Base-by-base conservation (phyloP, 1,140 invertebrate genomes). In the Gerris buenoi region DNA sequence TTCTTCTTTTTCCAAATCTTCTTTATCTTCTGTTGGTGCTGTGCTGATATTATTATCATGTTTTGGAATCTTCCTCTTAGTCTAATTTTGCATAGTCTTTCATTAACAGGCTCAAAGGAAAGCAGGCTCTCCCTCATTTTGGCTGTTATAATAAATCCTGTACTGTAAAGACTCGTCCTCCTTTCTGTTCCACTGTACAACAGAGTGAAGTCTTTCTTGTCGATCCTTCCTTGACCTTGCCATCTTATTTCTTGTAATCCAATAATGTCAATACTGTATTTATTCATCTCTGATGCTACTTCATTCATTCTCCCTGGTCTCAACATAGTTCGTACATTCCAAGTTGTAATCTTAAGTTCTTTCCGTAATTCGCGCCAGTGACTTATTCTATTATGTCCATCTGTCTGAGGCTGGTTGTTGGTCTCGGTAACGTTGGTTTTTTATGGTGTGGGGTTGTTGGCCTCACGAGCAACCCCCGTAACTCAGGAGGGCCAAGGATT, bases 41-140 rank as follows among this genome's bases (percentile, higher is more conserved):
- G n/a, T n/a, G n/a, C n/a, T n/a, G n/a, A n/a, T n/a, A n/a, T n/a
- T n/a, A n/a, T n/a, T n/a, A n/a, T n/a, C n/a, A n/a, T n/a, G n/a
- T n/a, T n/a, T n/a, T n/a, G n/a, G n/a, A n/a, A n/a, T n/a, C n/a
- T n/a, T n/a, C n/a, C n/a, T n/a, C n/a, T n/a, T n/a, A n/a, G n/a
- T n/a, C n/a, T n/a, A 23, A 68, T 64, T 65, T n/a, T 64, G 25
- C 68, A 69, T 60, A 69, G 5, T 33, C 60, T 68, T n/a, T 69
- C 63, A 64, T 60, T 65, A 5, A 69, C 61, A 22, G 66, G 63
- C 27, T 64, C 66, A 25, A 26, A 68, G 2, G 18, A 28, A 27
- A 69, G 18, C 22, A 68, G 2, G 2, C 63, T 65, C 13, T n/a
- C 61, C 5, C 23, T 56, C 18, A 63, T 56, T 23, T 25, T 69